Percentiles rank a stretch among this genome's conserved stretches.
phyloP scores from a whole-genome alignment of 2,113 vertebrate genomes.

The Helogale parvula region DNA sequence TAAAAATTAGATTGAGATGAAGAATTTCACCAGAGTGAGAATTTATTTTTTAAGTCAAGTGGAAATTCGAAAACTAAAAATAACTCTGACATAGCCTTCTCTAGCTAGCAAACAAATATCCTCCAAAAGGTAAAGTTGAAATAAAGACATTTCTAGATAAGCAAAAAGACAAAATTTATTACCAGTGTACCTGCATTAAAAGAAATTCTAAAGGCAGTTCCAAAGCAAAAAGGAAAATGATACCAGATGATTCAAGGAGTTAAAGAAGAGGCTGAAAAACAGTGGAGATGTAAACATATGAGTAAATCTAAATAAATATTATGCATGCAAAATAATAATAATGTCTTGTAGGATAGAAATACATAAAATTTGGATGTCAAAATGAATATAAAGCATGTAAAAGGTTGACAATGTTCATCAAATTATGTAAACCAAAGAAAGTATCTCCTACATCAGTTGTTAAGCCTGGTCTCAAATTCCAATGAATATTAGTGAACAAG shows the following conservation, averaged over 20 bases:
- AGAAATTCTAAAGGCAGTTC: not conserved
- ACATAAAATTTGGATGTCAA: not conserved
- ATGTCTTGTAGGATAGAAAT: not conserved
- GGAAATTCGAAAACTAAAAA: conserved; percentile 16
- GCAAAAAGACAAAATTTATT: not conserved
- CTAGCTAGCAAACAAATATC: not conserved
- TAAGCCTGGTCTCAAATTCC: not conserved
- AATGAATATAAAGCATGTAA: not conserved
- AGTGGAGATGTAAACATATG: not conserved
- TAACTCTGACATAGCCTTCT: not conserved
- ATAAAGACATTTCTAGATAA: not conserved
- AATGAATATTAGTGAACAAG: not conserved
- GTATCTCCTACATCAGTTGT: not conserved
- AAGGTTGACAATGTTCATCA: not conserved
- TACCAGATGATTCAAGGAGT: not conserved
- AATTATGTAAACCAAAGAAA: not conserved
- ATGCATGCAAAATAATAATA: not conserved
- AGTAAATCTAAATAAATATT: not conserved
- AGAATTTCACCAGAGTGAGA: not conserved
- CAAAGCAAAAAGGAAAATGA: not conserved
- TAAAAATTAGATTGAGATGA: not conserved
- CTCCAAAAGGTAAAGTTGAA: not conserved
- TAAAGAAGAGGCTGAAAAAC: not conserved
- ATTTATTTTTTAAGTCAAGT: not conserved
- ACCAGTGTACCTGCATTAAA: not conserved